A percentile compares a stretch with the other conserved stretches of the same genome.
These are phyloP conservation scores for Oceanodroma leucorhoa DNA, from an alignment of 2,797 vertebrate species.

Conservation along the genomic window DNA sequence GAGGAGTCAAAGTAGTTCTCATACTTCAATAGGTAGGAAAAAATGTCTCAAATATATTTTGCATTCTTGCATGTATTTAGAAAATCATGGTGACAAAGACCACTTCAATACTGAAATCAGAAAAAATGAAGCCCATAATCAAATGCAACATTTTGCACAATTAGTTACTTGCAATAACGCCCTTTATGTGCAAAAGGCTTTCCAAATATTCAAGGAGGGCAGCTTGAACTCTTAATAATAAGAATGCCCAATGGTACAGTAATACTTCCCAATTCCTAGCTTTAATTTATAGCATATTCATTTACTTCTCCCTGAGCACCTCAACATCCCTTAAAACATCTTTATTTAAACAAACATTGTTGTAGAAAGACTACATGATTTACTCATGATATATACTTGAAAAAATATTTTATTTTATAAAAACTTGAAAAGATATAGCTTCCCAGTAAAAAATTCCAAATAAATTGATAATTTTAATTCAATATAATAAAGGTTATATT, in stretches of 20 bases:
- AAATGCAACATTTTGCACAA: neutral
- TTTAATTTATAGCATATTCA: neutral
- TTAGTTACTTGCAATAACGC: neutral
- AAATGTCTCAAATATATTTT: neutral
- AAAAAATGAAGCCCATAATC: neutral
- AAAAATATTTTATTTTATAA: neutral
- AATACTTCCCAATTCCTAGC: neutral
- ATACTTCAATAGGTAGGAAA: neutral
- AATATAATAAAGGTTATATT: neutral
- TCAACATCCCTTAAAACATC: neutral
- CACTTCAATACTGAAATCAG: neutral
- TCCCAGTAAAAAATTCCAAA: neutral
- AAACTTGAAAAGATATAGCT: neutral
- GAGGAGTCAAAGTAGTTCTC: neutral
- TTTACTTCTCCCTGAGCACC: neutral
- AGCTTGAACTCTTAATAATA: neutral
- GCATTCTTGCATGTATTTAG: neutral
- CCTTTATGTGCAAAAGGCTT: neutral
- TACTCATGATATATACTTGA: neutral
- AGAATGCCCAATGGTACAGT: neutral
- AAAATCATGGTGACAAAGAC: neutral
- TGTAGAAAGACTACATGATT: neutral
- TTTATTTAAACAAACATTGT: neutral
- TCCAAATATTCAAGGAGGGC: neutral
- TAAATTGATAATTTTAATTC: neutral